These are phyloP conservation scores for Apamea epomidion DNA, from an alignment of 2,888 invertebrate species.

Conservation along the genomic window DNA sequence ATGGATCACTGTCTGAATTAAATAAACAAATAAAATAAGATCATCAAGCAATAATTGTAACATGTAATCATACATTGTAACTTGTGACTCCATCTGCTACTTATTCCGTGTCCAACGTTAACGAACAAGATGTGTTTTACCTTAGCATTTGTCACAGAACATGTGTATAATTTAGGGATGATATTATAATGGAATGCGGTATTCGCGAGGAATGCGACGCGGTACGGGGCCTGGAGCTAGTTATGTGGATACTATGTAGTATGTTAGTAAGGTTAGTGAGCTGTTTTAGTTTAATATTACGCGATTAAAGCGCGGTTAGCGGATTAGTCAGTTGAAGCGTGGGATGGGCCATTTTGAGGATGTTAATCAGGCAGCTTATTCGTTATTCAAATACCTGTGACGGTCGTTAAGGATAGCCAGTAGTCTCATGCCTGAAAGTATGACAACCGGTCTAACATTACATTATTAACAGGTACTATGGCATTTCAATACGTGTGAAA, in stretches of 20 bases:
- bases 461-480: not conserved
- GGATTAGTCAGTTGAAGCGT: conserved; percentile 12
- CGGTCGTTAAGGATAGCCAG: not conserved
- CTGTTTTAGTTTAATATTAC: conserved; percentile 33
- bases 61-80: not conserved
- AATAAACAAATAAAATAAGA: not conserved
- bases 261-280: conserved; percentile 31
- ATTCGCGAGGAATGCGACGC: conserved; percentile 36
- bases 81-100: conserved; percentile 10
- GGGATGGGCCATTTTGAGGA: not conserved
- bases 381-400: not conserved
- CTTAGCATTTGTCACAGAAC: conserved; percentile 56
- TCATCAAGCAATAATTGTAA: not conserved
- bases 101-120: conserved; percentile 27
- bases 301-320: conserved; percentile 24
- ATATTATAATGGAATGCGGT: conserved; percentile 60
- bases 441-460: not conserved
- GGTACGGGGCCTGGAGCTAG: conserved; percentile 35
- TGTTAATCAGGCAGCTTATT: not conserved
- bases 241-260: conserved; percentile 42
- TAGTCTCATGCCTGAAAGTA: not conserved
- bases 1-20: too few species aligned
- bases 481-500: not conserved
- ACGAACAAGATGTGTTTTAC: conserved; percentile 51
- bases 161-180: conserved; percentile 56